These are phyloP conservation scores for Drosophila repleta DNA, from an alignment of 1,140 invertebrate species.

Conservation along the genomic window DNA sequence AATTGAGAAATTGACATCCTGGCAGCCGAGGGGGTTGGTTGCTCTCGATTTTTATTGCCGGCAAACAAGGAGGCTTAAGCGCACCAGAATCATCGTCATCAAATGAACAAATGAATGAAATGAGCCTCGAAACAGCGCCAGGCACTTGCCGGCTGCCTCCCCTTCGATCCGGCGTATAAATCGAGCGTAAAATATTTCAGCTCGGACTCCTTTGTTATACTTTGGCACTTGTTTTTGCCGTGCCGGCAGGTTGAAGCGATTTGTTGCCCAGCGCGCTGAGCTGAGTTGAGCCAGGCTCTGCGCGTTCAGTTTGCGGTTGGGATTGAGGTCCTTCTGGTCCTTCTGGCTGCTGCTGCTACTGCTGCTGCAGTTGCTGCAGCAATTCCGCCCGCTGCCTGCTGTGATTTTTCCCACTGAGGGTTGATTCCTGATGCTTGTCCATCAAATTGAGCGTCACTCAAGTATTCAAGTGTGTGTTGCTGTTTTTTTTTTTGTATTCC, in stretches of 20 bases:
- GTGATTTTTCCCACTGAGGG: constrained; percentile 73
- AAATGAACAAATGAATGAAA: constrained; percentile 83
- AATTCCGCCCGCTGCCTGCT: constrained; percentile 68
- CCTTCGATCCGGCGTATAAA: constrained; percentile 54
- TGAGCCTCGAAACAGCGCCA: constrained; percentile 66
- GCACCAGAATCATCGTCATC: constrained; percentile 66
- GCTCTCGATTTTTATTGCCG: constrained; percentile 80
- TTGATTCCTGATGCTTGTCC: constrained; percentile 62
- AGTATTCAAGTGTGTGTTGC: constrained; percentile 75
- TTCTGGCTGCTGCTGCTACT: background rate
- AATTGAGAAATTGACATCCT: constrained; percentile 80
- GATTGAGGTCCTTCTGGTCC: constrained; percentile 31
- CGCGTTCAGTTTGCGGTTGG: constrained; percentile 26
- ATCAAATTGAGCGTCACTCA: constrained; percentile 79
- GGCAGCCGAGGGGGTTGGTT: background rate
- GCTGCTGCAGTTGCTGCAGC: constrained; percentile 44
- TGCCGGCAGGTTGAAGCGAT: constrained; percentile 62
- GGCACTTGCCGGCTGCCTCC: constrained; percentile 61
- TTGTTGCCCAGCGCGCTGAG: constrained; percentile 23
- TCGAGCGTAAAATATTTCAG: constrained; percentile 82
- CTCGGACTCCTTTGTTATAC: constrained; percentile 59
- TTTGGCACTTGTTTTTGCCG: constrained; percentile 49
- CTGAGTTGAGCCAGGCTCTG: constrained; percentile 14
- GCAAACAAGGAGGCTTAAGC: constrained; percentile 82
- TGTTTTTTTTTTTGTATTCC: constrained; percentile 54